Conservation (phyloP, 2,888 invertebrate genomes). For the Patella depressa region DNA sequence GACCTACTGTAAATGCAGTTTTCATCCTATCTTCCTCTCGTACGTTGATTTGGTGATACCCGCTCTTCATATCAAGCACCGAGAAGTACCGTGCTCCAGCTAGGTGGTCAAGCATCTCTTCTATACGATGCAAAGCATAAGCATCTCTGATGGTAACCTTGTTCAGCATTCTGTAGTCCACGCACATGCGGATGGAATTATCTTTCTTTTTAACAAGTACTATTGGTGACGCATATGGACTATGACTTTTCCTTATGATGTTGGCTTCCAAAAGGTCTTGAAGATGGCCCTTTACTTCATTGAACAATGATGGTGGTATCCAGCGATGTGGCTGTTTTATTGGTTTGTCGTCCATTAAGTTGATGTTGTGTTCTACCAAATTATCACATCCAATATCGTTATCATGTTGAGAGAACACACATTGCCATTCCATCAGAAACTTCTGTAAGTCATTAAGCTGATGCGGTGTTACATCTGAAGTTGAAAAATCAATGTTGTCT, state of each 20-base stretch:
- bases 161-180: not conserved
- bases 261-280: conserved; percentile 30
- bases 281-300: conserved; percentile 33
- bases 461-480: not conserved
- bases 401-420: not conserved
- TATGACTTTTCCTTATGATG: conserved; percentile 21
- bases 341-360: conserved; percentile 23
- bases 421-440: not conserved
- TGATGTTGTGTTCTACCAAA: conserved; percentile 31
- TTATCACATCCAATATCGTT: conserved; percentile 22
- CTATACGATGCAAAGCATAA: too few relatives aligned
- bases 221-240: conserved; percentile 11
- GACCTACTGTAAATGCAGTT: not conserved
- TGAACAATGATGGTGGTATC: conserved; percentile 27
- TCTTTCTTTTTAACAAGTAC: not conserved
- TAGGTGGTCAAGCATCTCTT: too few relatives aligned
- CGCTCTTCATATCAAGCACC: not conserved
- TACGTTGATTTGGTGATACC: not conserved
- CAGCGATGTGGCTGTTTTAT: conserved; percentile 26
- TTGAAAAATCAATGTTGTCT: not conserved
- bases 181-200: not conserved
- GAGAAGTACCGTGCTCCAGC: not conserved
- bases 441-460: not conserved
- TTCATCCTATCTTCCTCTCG: not conserved
- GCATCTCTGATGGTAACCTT: too few relatives aligned